phyloP scores from a whole-genome alignment of 2,113 vertebrate genomes.

The Xenopus borealis region DNA sequence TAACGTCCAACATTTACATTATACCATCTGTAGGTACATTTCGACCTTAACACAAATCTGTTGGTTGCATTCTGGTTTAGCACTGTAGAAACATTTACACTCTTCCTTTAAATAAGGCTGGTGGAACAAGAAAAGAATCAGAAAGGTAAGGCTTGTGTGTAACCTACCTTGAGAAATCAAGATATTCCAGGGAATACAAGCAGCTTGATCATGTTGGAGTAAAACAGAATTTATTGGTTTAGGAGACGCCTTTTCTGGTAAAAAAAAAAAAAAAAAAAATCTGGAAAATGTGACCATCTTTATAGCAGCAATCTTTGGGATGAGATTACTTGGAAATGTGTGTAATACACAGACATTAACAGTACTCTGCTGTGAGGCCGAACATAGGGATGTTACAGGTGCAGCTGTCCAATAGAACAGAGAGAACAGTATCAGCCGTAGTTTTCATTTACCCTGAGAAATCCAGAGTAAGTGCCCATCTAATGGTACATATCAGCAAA shows the following conservation, averaged over 20 bases:
- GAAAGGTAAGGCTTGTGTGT: not conserved
- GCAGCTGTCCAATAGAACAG: not conserved
- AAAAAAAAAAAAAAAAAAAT: too few species aligned
- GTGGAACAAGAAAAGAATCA: not conserved
- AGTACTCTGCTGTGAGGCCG: too few species aligned
- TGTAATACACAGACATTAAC: not conserved
- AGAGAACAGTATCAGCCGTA: not conserved
- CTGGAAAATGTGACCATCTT: not conserved
- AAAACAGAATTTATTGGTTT: too few species aligned
- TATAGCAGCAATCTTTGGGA: slow-evolving; percentile 1
- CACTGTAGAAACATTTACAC: slow-evolving; percentile 33
- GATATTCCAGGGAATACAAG: too few species aligned
- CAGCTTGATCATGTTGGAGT: too few species aligned
- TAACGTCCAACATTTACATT: slow-evolving; percentile 18
- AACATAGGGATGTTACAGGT: too few species aligned
- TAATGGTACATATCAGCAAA: too few species aligned
- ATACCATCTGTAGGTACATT: slow-evolving; percentile 15
- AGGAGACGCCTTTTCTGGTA: too few species aligned
- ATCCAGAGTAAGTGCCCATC: too few species aligned
- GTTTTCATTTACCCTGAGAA: not conserved
- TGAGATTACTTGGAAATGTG: not conserved
- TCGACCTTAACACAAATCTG: slow-evolving; percentile 14
- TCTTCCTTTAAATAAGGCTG: slow-evolving; percentile 13
- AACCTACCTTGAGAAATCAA: too few species aligned
- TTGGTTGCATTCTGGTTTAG: slow-evolving; percentile 32